Evolutionary conservation across 1,140 invertebrate genomes (phyloP).

Genomic region (Lineus longissimus): DNA sequence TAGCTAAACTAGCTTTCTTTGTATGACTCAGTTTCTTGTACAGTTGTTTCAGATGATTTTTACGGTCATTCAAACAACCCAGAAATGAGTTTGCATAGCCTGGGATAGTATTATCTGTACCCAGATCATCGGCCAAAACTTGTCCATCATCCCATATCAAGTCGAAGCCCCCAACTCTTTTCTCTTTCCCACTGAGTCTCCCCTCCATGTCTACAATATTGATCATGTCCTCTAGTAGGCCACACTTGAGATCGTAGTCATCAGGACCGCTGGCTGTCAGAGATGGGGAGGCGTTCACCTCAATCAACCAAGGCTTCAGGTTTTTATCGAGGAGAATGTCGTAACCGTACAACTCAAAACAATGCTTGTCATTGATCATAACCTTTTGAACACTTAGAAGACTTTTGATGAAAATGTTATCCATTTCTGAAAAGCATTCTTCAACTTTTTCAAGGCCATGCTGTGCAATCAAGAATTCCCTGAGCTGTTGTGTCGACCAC

Average conservation of each 20-base stretch:
- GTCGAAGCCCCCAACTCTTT: conserved; percentile 62
- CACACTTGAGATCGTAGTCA: conserved; percentile 57
- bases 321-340: conserved; percentile 54
- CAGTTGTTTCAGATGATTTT: conserved; percentile 20
- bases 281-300: conserved; percentile 59
- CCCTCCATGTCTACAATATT: conserved; percentile 56
- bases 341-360: conserved; percentile 60
- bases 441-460: conserved; percentile 52
- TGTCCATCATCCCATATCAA: conserved; percentile 62
- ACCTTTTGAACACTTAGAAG: conserved; percentile 55
- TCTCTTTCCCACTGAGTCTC: conserved; percentile 58
- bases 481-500: conserved; percentile 54
- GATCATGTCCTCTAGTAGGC: conserved; percentile 55
- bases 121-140: conserved; percentile 47
- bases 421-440: conserved; percentile 50
- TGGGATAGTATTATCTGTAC: conserved; percentile 22
- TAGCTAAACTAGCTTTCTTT: neutral
- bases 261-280: conserved; percentile 57
- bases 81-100: conserved; percentile 36
- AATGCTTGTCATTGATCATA: conserved; percentile 58
- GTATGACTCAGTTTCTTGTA: conserved; percentile 7
- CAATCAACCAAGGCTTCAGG: conserved; percentile 56
- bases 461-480: conserved; percentile 51
- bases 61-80: conserved; percentile 25
- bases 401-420: conserved; percentile 56